Conservation (phyloP, 2,797 vertebrate species). For the Epinephelus malabaricus region DNA sequence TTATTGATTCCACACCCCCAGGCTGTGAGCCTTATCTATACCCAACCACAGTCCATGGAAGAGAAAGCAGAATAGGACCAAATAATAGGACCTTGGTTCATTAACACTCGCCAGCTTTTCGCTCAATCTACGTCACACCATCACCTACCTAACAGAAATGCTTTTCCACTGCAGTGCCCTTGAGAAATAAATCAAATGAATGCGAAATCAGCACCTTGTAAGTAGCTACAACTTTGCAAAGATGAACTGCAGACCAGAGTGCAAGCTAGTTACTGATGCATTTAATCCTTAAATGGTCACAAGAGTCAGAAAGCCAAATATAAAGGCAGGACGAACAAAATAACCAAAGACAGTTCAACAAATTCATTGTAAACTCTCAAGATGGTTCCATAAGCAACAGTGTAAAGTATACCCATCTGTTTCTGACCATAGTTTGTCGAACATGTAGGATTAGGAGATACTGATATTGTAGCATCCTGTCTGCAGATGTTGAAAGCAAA, state of each 20-base stretch:
- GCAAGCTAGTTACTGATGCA: background rate
- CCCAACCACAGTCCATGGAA: constrained; percentile 51
- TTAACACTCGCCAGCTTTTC: constrained; percentile 54
- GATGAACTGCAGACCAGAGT: background rate
- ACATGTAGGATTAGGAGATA: constrained; percentile 3
- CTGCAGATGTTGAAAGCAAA: constrained; percentile 33
- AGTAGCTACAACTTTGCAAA: background rate
- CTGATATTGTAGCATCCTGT: constrained; percentile 12
- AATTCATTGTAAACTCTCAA: background rate
- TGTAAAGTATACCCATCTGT: constrained; percentile 4
- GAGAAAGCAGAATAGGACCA: constrained; percentile 48
- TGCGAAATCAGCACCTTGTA: background rate
- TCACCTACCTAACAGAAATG: constrained; percentile 23
- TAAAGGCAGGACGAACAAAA: background rate
- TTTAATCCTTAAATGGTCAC: background rate
- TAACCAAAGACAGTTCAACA: background rate
- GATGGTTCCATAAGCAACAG: background rate
- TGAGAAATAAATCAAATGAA: constrained; percentile 48
- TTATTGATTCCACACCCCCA: constrained; percentile 82
- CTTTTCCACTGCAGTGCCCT: constrained; percentile 42
- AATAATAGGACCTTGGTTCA: constrained; percentile 64
- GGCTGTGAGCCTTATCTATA: constrained; percentile 76
- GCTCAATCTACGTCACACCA: constrained; percentile 44
- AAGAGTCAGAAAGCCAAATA: background rate
- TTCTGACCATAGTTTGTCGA: constrained; percentile 13